A percentile compares a stretch with the other conserved stretches of the same genome.
Evolutionary conservation across 2,888 invertebrate genomes (phyloP).

Genomic region (Campoplex nolae): DNA sequence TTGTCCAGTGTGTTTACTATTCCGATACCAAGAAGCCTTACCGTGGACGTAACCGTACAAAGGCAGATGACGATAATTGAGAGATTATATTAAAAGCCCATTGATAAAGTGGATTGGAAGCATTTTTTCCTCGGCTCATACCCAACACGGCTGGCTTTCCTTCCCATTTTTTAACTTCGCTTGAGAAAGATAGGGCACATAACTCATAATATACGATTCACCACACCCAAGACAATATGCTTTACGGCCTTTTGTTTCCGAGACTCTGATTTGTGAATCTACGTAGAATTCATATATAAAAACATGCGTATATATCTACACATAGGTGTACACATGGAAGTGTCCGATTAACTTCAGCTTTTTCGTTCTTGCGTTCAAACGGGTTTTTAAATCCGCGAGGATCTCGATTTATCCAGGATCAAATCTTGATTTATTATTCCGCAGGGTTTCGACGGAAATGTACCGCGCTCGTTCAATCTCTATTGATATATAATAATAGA

Average conservation of each 20-base stretch:
- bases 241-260: not conserved
- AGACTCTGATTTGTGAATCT: not conserved
- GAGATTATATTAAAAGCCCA: slow-evolving; percentile 60
- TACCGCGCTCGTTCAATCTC: not conserved
- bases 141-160: not conserved
- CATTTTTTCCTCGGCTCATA: slow-evolving; percentile 31
- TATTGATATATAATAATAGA: not conserved
- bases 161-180: not conserved
- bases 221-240: not conserved
- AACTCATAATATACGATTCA: not conserved
- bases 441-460: slow-evolving; percentile 45
- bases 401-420: slow-evolving; percentile 60
- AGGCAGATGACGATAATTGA: slow-evolving; percentile 63
- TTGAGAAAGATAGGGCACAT: not conserved
- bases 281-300: not conserved
- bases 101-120: slow-evolving; percentile 57
- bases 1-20: slow-evolving; percentile 8
- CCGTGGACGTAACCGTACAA: slow-evolving; percentile 26
- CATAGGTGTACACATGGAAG: not conserved
- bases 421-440: slow-evolving; percentile 68
- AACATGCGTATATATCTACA: not conserved
- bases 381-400: slow-evolving; percentile 62
- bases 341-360: slow-evolving; percentile 53
- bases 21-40: slow-evolving; percentile 42
- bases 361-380: slow-evolving; percentile 47